Evolutionary conservation across 2,113 vertebrate species (phyloP).

Genomic region (Panurus biarmicus): DNA sequence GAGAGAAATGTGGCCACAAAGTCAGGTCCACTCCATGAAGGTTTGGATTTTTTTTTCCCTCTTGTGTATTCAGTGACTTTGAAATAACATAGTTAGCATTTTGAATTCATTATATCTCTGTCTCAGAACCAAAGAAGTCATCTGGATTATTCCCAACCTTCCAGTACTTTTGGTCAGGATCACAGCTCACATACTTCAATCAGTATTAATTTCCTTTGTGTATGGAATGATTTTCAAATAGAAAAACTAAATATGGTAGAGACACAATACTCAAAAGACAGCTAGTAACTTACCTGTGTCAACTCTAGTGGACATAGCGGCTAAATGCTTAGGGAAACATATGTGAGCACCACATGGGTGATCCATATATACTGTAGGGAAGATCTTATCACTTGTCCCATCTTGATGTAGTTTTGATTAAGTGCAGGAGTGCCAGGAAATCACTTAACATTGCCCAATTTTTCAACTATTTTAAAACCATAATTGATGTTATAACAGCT

Average conservation of each 20-base stretch:
- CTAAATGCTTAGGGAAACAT: not conserved
- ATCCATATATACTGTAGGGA: not conserved
- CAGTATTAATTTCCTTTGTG: not conserved
- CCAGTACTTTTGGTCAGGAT: not conserved
- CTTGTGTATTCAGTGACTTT: not conserved
- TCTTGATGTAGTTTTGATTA: not conserved
- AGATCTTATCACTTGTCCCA: not conserved
- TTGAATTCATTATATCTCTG: not conserved
- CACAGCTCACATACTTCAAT: not conserved
- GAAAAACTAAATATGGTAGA: not conserved
- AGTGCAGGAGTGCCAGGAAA: not conserved
- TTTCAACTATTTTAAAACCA: not conserved
- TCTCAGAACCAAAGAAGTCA: not conserved
- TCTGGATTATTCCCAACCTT: not conserved
- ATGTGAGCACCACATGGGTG: rapidly evolving
- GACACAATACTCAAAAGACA: not conserved
- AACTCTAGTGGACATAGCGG: not conserved
- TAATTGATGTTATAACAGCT: not conserved
- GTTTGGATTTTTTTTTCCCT: not conserved
- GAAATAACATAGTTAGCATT: not conserved
- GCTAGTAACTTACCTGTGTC: not conserved
- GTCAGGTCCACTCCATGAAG: not conserved
- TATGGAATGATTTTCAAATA: not conserved
- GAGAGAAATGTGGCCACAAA: not conserved
- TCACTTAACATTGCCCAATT: not conserved